phyloP scores from a whole-genome alignment of 2,113 vertebrate species.

The Eurypyga helias region DNA sequence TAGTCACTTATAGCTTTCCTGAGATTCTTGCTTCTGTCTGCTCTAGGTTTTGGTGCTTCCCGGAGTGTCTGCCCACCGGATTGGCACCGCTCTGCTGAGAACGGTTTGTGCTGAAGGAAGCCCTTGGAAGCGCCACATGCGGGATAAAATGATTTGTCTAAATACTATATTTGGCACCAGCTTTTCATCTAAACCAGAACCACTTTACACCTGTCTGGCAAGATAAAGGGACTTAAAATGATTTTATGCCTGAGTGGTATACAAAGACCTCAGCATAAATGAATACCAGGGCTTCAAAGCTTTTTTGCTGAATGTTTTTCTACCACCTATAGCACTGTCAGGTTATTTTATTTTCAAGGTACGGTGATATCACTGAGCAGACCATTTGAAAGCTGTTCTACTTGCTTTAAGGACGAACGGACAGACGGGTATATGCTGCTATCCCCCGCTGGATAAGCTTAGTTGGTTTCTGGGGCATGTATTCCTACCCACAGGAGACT shows the following conservation, averaged over 20 bases:
- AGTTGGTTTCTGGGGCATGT: not conserved
- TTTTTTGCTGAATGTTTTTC: not conserved
- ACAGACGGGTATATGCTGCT: not conserved
- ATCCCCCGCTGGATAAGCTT: not conserved
- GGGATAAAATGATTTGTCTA: not conserved
- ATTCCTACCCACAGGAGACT: not conserved
- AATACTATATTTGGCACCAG: conserved; percentile 5
- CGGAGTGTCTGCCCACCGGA: not conserved
- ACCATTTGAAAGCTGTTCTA: not conserved
- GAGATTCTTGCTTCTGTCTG: not conserved
- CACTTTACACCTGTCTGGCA: conserved; percentile 29
- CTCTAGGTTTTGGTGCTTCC: not conserved
- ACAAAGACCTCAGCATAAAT: not conserved
- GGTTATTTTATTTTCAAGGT: not conserved
- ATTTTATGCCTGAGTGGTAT: not conserved
- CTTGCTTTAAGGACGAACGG: not conserved
- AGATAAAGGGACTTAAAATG: conserved; percentile 2
- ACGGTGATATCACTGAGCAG: not conserved
- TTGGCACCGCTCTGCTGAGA: not conserved
- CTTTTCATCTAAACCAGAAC: conserved; percentile 2
- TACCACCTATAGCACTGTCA: not conserved
- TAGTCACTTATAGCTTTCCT: not conserved
- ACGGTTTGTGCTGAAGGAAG: not conserved
- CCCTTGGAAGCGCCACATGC: not conserved
- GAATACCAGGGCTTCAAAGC: conserved; percentile 25